Evolutionary conservation across 2,888 invertebrate genomes (phyloP).

Genomic region (Eupithecia dodoneata): DNA sequence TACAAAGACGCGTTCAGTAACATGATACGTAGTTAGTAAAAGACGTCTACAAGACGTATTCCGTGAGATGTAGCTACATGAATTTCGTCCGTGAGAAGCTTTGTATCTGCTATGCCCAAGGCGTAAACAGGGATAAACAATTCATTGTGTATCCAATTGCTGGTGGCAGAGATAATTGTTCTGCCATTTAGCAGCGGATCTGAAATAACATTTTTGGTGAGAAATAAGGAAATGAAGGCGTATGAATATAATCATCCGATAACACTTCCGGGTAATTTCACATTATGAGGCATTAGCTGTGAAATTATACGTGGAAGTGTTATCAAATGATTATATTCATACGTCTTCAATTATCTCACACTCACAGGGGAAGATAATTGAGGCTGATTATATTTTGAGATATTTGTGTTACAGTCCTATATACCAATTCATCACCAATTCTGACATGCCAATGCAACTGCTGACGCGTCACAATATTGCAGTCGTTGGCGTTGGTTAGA

Average conservation of each 20-base stretch:
- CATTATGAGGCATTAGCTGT: background rate
- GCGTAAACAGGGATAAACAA: background rate
- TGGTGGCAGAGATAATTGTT: conserved; percentile 10
- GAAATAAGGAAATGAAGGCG: conserved; percentile 6
- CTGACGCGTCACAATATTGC: no score
- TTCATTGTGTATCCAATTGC: conserved; percentile 14
- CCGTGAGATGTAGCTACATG: background rate
- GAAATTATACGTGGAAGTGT: no score
- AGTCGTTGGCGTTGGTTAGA: no score
- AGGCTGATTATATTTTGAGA: background rate
- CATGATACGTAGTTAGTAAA: background rate
- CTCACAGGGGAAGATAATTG: background rate
- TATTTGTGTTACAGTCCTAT: no score
- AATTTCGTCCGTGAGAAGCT: background rate
- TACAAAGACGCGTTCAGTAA: background rate
- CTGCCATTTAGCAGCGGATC: background rate
- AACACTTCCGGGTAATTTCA: background rate
- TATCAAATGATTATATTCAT: no score
- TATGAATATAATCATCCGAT: background rate
- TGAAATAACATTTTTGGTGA: background rate
- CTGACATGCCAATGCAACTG: no score
- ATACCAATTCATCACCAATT: no score
- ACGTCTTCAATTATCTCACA: background rate
- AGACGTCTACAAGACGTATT: background rate
- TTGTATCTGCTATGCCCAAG: conserved; percentile 4